A percentile compares a stretch with the other conserved stretches of the same genome.
Evolutionary conservation across 1,140 invertebrate genomes (phyloP).

Genomic region (Bilobella aurantiaca): DNA sequence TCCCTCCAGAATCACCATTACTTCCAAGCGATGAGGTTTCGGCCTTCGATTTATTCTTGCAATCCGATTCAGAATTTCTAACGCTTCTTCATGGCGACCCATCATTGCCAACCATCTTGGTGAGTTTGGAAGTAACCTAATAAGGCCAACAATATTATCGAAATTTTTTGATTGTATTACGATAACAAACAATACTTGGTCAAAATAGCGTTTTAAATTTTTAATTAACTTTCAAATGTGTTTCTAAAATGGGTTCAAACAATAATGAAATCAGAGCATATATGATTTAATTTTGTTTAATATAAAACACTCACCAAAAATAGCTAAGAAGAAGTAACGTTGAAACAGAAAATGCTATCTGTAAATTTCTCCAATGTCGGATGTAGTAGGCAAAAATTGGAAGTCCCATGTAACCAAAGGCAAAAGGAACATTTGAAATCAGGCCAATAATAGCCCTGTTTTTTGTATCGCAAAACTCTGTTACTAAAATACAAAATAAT

Average conservation of each 20-base stretch:
- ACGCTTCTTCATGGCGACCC: constrained; percentile 56
- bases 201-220: too few relatives aligned
- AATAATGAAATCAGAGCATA: constrained; percentile 7
- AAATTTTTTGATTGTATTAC: too few relatives aligned
- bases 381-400: constrained; percentile 58
- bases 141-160: background rate
- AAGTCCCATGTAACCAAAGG: constrained; percentile 62
- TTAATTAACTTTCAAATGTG: too few relatives aligned
- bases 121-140: constrained; percentile 53
- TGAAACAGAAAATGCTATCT: constrained; percentile 57
- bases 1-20: background rate
- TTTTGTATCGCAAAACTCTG: constrained; percentile 14
- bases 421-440: constrained; percentile 20
- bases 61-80: constrained; percentile 55
- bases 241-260: background rate
- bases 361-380: constrained; percentile 59
- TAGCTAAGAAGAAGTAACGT: constrained; percentile 53
- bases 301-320: constrained; percentile 49
- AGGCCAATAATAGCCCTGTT: constrained; percentile 12
- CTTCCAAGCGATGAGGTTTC: constrained; percentile 18
- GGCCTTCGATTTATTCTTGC: constrained; percentile 44
- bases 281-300: too few relatives aligned
- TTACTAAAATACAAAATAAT: constrained; percentile 9
- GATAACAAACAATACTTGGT: background rate
- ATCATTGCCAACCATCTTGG: constrained; percentile 70